Base-by-base conservation (phyloP, 1,140 invertebrate species). In the Episyrphus balteatus region DNA sequence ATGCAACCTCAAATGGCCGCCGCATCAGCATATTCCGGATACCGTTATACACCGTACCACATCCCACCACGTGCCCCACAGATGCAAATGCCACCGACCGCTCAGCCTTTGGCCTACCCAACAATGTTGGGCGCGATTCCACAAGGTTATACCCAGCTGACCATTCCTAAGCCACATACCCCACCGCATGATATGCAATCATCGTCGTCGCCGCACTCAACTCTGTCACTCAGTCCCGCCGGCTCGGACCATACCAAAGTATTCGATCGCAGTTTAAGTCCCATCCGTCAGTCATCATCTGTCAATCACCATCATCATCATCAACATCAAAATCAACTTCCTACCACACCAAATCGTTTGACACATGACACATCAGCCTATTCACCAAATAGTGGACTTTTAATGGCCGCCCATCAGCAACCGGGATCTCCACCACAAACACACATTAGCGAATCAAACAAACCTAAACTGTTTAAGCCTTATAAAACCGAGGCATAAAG, bases 381-480 rank as follows among this genome's bases (percentile, higher is more conserved):
- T 13, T 45, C 56, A 37, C 18, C 62, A 12, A 54, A 51, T 48
- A 56, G 17, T 39, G 47, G 56, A 18, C 54, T 59, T 33, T 53
- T 60, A 32, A 67, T 56, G 58, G 51, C 55, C 48, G 62, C 59
- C 46, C 51, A 26, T 62, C 60, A 40, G 50, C 57, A 10, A 59
- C 63, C 53, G 43, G 61, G 50, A 51, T 65, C 45, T 53, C 61
- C 60, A 19, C 50, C 53, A 2, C 42, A 57, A 6, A 53, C 49
- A 5, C 66, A 60, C 18, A 51, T 62, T 19, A 46, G 47, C 50
- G 68, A 52, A 73, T 67, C 40, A 64, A 74, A 73, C 6, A 72
- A 75, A 51, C 79, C 79, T 0, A 83, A 82, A 58, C 60, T 83
- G 13, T 83, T 83, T 54, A 79, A 83, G 56, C 81, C 81, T 0